Evolutionary conservation across 2,113 vertebrate species (phyloP), one percentile per base, ranked within the genome.

Genomic region (Capreolus pygargus): DNA sequence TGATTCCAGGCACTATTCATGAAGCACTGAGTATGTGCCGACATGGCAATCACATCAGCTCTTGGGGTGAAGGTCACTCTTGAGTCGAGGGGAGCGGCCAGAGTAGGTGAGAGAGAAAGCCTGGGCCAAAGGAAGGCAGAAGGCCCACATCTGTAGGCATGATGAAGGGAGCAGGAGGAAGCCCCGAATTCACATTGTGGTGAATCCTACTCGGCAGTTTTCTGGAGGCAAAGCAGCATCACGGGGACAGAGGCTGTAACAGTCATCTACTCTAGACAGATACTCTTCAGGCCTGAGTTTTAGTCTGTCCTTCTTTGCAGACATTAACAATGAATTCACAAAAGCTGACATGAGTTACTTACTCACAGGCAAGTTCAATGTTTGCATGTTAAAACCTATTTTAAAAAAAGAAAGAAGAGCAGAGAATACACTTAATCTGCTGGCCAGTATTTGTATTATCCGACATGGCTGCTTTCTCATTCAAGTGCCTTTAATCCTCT

Each of bases 401-500:
- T 60, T 21, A 47, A 50, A 61, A 30, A 87, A 60, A n/a, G 28
- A 86, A 82, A 82, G 23, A 28, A 58, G 81, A 78, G 27, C 17
- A 86, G 79, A 94, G 52, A 61, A 64, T 78, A 78, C 7, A 82
- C 25, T 87, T 85, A 64, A 74, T 84, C 85, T 79, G 30, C 85
- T 70, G 76, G 67, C 85, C 47, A 88, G 91, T 60, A 84, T 61
- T 91, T 90, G n/a, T 43, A 83, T 89, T 57, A 95, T 61, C 39
- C 61, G 60, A 83, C 30, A 86, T 27, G 30, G 45, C 70, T 83
- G 74, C 85, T 95, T 96, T 92, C 84, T 86, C 76, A 39, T 54
- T 97, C 70, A 83, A 85, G 47, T 60, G 67, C 28, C 85, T 85
- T 91, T 96, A 86, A 97, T 96, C 70, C 78, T n/a, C 86, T 83